Evolutionary conservation across 2,888 invertebrate species (phyloP).

Genomic region (Eucera pruinosa): DNA sequence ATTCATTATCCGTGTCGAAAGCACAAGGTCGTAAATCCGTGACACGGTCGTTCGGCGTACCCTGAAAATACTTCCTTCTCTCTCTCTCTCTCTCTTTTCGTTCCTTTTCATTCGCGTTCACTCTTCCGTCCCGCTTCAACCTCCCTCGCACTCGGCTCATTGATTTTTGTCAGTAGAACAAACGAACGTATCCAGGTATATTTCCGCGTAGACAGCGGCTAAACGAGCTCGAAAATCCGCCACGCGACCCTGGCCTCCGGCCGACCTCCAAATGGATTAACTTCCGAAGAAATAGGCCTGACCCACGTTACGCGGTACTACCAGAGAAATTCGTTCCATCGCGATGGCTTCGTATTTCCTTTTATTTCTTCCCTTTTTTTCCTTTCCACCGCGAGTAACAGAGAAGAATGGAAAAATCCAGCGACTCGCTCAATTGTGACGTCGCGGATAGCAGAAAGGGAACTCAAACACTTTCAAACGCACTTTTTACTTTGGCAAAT

Average conservation of each 20-base stretch:
- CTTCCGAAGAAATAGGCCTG: background rate
- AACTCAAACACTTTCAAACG: too few relatives aligned
- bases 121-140: background rate
- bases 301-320: background rate
- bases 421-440: too few relatives aligned
- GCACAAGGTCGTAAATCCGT: slow-evolving; percentile 48
- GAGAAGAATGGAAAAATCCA: background rate
- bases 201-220: slow-evolving; percentile 41
- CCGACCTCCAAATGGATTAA: slow-evolving; percentile 7
- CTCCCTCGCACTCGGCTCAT: slow-evolving; percentile 28
- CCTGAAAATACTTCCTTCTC: slow-evolving; percentile 21
- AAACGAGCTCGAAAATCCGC: slow-evolving; percentile 51
- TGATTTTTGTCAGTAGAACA: slow-evolving; percentile 54
- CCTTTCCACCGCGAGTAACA: background rate
- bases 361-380: too few relatives aligned
- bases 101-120: background rate
- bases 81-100: background rate
- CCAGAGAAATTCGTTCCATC: background rate
- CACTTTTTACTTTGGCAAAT: too few relatives aligned
- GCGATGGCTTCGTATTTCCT: background rate
- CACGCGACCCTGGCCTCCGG: slow-evolving; percentile 11
- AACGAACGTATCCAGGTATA: slow-evolving; percentile 51
- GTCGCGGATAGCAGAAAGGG: too few relatives aligned
- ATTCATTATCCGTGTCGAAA: slow-evolving; percentile 55
- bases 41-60: slow-evolving; percentile 32